A percentile compares a stretch with the other conserved stretches of the same genome.
phyloP scores from a whole-genome alignment of 2,888 invertebrate genomes.

The Drosophila dives region DNA sequence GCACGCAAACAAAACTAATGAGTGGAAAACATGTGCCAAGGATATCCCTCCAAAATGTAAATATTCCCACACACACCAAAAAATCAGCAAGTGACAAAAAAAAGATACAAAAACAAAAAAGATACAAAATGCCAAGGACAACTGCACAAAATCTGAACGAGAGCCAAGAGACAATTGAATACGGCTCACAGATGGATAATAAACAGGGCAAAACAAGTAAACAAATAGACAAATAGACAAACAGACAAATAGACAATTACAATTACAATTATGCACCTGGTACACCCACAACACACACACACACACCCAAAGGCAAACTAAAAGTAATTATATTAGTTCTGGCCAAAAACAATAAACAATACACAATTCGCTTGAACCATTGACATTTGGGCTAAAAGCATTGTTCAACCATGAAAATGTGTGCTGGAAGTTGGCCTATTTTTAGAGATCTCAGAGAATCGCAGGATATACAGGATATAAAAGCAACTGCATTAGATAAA shows the following conservation, averaged over 20 bases:
- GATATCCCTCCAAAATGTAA: constrained; percentile 27
- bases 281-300: constrained; percentile 4
- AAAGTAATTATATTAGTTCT: constrained; percentile 25
- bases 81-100: constrained; percentile 3
- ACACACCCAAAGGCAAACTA: constrained; percentile 6
- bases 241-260: constrained; percentile 15
- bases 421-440: neutral
- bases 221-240: neutral
- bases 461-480: neutral
- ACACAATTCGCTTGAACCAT: neutral
- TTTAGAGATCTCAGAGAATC: neutral
- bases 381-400: neutral
- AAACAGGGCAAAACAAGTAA: neutral
- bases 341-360: neutral
- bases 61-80: constrained; percentile 13
- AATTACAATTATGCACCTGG: neutral
- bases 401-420: neutral
- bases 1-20: constrained; percentile 42
- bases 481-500: neutral
- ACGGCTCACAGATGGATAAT: neutral
- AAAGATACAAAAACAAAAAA: constrained; percentile 2
- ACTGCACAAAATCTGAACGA: constrained; percentile 9
- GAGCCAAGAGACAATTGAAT: constrained; percentile 10
- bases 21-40: constrained; percentile 21
- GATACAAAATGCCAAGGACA: neutral